Evolutionary conservation across 2,113 vertebrate genomes (phyloP), one percentile per base, ranked within the genome.

Genomic region (Mixornis gularis): DNA sequence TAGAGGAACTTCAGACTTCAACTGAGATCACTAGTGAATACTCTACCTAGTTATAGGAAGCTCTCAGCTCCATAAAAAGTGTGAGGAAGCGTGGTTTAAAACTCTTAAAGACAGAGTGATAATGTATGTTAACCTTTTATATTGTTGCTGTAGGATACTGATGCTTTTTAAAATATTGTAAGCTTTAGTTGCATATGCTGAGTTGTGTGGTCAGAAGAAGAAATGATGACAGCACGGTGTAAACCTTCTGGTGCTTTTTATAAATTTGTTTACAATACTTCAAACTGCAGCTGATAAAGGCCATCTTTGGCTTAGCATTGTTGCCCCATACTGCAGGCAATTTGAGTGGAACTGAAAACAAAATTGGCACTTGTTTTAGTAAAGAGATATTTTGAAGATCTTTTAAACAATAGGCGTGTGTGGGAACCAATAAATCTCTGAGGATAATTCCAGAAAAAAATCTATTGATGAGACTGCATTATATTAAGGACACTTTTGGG

Each of bases 221-320:
- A 71, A 81, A 76, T 3, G 3, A 30, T 81, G 70, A 72, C 12
- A 13, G 36, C n/a, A 18, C 26, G 34, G 38, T 38, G 9, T 82
- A 89, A 79, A 43, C 58, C 51, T 92, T 79, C 49, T 85, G 86
- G 94, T 92, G 89, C 85, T 95, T 59, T 73, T 3, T 72, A 77
- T 68, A 17, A 34, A 20, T 63, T 77, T 87, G 70, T 94, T 95
- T 94, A 93, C 84, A 77, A 15, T 87, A 51, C 30, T 70, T 71
- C 81, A 69, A 22, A 69, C 73, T 82, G 66, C 65, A 94, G 66
- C 27, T 92, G 69, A 46, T 58, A 79, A 46, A 71, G 53, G 34
- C 17, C 1, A 27, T 80, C 10, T 74, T 53, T 56, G 34, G 3
- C 73, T 81, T 51, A n/a, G 19, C 10, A 8, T 27, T 27, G 32